Evolutionary conservation across 1,140 invertebrate genomes (phyloP).

Genomic region (Drosophila tropicalis): DNA sequence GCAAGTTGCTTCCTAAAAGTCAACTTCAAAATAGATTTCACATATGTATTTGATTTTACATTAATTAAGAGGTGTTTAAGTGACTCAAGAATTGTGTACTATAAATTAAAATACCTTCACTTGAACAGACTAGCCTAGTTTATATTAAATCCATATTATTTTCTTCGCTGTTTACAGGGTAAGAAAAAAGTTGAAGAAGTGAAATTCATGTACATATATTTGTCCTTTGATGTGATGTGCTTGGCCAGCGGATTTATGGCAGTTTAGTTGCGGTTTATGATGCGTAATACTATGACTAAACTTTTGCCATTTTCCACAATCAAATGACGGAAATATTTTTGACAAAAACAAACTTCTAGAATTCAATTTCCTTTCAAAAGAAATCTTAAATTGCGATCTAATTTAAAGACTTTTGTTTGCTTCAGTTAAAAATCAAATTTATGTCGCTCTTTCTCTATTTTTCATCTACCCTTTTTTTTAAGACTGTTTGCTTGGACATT

Average conservation of each 20-base stretch:
- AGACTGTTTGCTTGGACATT: too few relatives aligned
- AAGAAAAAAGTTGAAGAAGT: background rate
- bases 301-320: background rate
- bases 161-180: background rate
- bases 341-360: background rate
- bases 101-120: too few relatives aligned
- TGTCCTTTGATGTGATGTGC: background rate
- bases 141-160: too few relatives aligned
- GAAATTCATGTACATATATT: background rate
- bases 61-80: too few relatives aligned
- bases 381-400: background rate
- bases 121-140: too few relatives aligned
- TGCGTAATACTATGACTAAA: background rate
- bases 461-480: background rate
- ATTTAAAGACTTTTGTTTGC: background rate
- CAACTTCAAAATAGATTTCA: too few relatives aligned
- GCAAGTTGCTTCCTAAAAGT: background rate
- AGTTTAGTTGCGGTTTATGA: background rate
- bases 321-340: background rate
- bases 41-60: too few relatives aligned
- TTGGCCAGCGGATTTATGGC: background rate
- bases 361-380: slow-evolving; percentile 1
- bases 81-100: too few relatives aligned
- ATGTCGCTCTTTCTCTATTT: background rate
- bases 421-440: background rate